A percentile compares a stretch with the other conserved stretches of the same genome.
These are phyloP conservation scores for Laothoe populi DNA, from an alignment of 2,888 invertebrate species.

Conservation along the genomic window DNA sequence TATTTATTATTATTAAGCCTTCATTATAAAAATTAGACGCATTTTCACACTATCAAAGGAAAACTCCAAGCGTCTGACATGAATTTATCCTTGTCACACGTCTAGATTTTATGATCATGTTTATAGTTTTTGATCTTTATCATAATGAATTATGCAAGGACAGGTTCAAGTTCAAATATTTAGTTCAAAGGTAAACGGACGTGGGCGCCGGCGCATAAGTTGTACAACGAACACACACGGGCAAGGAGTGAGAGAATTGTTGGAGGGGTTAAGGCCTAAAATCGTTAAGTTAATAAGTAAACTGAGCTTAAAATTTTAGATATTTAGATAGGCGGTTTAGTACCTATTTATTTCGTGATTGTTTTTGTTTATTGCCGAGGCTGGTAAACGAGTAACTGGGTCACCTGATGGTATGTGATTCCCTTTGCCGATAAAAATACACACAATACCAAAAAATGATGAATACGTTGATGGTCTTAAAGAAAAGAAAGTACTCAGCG, in stretches of 20 bases:
- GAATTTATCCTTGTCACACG: not conserved
- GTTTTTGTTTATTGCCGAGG: no score
- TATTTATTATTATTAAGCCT: not conserved
- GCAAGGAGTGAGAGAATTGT: not conserved
- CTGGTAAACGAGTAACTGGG: no score
- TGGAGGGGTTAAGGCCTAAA: slow-evolving; percentile 5
- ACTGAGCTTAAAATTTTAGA: no score
- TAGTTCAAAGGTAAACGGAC: slow-evolving; percentile 30
- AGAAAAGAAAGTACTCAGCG: no score
- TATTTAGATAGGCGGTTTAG: no score
- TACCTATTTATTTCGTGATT: no score
- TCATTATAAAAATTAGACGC: not conserved
- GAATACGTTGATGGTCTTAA: no score
- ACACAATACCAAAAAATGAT: no score
- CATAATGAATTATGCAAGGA: slow-evolving; percentile 23
- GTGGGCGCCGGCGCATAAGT: slow-evolving; percentile 20
- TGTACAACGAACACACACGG: slow-evolving; percentile 8
- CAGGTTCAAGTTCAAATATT: slow-evolving; percentile 30
- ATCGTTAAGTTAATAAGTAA: not conserved
- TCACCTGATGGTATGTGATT: no score
- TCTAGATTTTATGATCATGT: slow-evolving; percentile 8
- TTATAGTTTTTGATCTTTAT: slow-evolving; percentile 13
- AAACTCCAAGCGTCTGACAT: not conserved
- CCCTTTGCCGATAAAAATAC: no score
- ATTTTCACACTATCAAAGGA: no score